Base-by-base conservation (phyloP, 2,113 vertebrate species). In the Grammomys surdaster region DNA sequence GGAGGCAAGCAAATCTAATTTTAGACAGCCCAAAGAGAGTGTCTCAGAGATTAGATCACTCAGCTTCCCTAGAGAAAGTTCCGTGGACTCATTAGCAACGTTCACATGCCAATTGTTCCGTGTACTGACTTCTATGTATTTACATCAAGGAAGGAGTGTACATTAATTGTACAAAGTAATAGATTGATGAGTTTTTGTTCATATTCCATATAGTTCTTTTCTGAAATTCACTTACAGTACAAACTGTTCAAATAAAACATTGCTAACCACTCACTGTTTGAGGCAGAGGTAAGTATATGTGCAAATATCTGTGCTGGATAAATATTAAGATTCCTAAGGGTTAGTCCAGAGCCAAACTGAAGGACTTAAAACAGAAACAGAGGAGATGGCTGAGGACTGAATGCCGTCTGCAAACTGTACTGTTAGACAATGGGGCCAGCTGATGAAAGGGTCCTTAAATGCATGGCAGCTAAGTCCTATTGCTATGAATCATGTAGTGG, bases 1-100 rank as follows among this genome's bases (percentile, higher is more conserved):
- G 85, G 95, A 95, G 94, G 90, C 89, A 95, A 89, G 93, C 3
- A 69, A 95, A 88, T 43, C 91, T 94, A 97, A 97, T 95, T 97
- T 97, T 95, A 97, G 91, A 95, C 19, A 88, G 70, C n/a, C 69
- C 63, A 73, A 87, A 96, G 88, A 89, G 80, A 94, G 70, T 10
- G 70, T 40, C n/a, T 73, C n/a, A 73, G n/a, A 20, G 95, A 97
- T 97, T 89, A 93, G 20, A 95, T 94, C 94, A 96, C 26, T 91
- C 11, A 93, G 69, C 93, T 93, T 85, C 93, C 58, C 84, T 40
- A 63, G 84, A 95, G 92, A 93, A 97, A 95, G 95, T 72, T 94
- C 46, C 51, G 60, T 40, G 58, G 26, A 31, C 89, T 75, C 60
- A 84, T 76, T 84, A 91, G 69, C 60, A 95, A 93, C 56, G 92